These are phyloP conservation scores for Molossus alvarezi DNA, from an alignment of 2,797 vertebrate species.

Conservation along the genomic window DNA sequence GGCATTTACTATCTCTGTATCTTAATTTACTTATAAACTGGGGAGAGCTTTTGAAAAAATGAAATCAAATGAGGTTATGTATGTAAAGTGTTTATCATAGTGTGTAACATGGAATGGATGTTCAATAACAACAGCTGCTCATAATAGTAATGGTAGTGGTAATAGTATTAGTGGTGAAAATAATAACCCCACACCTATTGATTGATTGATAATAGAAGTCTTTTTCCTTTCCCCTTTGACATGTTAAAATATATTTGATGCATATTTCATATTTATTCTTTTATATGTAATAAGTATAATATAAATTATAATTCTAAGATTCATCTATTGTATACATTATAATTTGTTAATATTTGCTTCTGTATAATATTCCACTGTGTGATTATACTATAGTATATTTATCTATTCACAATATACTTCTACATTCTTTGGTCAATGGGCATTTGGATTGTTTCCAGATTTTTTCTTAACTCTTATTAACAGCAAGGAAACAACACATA, in stretches of 20 bases:
- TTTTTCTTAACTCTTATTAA: background rate
- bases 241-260: background rate
- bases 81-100: background rate
- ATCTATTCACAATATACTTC: background rate
- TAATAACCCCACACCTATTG: background rate
- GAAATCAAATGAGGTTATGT: slow-evolving; percentile 7
- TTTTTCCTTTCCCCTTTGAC: background rate
- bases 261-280: background rate
- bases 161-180: background rate
- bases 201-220: background rate
- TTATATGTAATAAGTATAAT: background rate
- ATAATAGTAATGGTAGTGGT: background rate
- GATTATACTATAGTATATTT: background rate
- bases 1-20: background rate
- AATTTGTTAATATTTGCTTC: background rate
- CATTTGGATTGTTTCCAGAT: background rate
- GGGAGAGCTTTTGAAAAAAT: background rate
- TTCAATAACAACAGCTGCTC: background rate
- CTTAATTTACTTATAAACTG: background rate
- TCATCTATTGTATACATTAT: background rate
- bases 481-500: background rate
- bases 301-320: background rate
- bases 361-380: background rate
- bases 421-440: background rate
- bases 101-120: background rate